Conservation (phyloP, 2,113 vertebrate species). For the Ailuropoda melanoleuca region DNA sequence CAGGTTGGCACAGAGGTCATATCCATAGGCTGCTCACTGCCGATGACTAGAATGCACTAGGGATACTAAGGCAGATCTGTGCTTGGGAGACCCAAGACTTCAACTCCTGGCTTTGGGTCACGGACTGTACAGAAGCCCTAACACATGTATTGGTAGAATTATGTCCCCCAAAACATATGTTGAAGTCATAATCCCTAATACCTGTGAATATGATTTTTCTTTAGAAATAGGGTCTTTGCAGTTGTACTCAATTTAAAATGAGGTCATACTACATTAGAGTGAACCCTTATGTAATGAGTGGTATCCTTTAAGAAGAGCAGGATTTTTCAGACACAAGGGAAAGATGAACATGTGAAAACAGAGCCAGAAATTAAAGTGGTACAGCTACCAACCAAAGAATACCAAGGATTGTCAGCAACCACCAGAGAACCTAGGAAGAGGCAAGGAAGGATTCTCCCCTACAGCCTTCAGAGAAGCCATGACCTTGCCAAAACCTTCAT, state of each 20-base stretch:
- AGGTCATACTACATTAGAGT: neutral
- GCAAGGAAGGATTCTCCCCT: neutral
- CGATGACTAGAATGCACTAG: rapidly evolving
- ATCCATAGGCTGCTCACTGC: neutral
- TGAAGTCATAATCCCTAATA: neutral
- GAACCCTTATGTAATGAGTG: neutral
- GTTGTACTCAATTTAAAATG: neutral
- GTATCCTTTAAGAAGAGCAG: neutral
- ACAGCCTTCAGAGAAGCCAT: neutral
- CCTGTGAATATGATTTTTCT: neutral
- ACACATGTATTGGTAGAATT: neutral
- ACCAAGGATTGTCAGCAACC: neutral
- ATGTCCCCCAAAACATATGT: neutral
- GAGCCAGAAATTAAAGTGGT: neutral
- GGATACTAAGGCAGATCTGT: neutral
- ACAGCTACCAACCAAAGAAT: neutral
- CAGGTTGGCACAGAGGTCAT: neutral
- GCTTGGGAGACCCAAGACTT: neutral
- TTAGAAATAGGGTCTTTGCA: neutral
- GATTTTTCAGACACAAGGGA: neutral
- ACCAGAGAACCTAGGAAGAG: neutral
- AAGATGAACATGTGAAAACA: neutral
- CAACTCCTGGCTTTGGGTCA: neutral
- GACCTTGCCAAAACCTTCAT: neutral
- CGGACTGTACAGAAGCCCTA: neutral